Conservation (phyloP, 2,888 invertebrate species). For the Thera obeliscata region DNA sequence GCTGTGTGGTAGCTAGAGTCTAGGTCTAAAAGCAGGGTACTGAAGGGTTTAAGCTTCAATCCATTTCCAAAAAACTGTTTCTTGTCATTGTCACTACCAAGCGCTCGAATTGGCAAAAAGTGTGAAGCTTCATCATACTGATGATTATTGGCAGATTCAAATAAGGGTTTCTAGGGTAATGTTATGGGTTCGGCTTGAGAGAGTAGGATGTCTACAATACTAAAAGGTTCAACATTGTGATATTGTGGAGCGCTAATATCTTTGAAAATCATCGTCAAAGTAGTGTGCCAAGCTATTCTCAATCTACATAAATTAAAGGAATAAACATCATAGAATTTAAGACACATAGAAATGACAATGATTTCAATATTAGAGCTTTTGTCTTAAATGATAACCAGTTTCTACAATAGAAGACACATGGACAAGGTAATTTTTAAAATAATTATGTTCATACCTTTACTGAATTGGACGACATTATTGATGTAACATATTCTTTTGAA, state of each 20-base stretch:
- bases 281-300: neutral
- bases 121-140: conserved; percentile 69
- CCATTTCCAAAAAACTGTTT: conserved; percentile 61
- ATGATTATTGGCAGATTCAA: conserved; percentile 64
- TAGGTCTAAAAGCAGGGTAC: conserved; percentile 74
- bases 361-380: conserved; percentile 47
- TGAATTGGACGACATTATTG: conserved; percentile 56
- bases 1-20: conserved; percentile 62
- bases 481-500: conserved; percentile 44
- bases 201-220: conserved; percentile 77
- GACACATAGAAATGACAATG: neutral
- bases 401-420: conserved; percentile 30
- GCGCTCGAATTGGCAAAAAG: conserved; percentile 62
- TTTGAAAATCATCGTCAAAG: conserved; percentile 33
- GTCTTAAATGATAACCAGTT: conserved; percentile 28
- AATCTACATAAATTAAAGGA: neutral
- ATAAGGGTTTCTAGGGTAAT: conserved; percentile 60
- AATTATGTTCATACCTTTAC: conserved; percentile 65
- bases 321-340: neutral
- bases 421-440: conserved; percentile 53
- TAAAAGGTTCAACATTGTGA: conserved; percentile 55
- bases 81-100: conserved; percentile 59
- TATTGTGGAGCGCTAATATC: conserved; percentile 49
- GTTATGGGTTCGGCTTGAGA: conserved; percentile 84
- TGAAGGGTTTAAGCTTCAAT: conserved; percentile 69